Evolutionary conservation across 2,888 invertebrate species (phyloP).

Genomic region (Dryobotodes eremita): DNA sequence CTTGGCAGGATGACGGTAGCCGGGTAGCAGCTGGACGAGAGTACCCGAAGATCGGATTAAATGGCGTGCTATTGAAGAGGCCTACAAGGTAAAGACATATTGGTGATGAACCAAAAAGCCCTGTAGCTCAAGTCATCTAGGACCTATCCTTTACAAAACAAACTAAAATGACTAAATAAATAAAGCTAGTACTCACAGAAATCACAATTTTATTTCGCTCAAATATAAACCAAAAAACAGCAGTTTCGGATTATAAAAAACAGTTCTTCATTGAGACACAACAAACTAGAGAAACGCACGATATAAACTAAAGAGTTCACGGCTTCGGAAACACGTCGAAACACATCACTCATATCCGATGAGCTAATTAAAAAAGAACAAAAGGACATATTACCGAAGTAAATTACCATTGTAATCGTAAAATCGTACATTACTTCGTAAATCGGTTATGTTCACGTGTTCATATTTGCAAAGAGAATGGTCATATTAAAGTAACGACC

Average conservation of each 20-base stretch:
- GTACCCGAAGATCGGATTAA: background rate
- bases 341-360: conserved; percentile 43
- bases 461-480: conserved; percentile 23
- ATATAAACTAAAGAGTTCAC: conserved; percentile 46
- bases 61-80: background rate
- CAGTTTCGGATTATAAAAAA: conserved; percentile 22
- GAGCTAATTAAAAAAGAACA: conserved; percentile 65
- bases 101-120: background rate
- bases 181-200: conserved; percentile 53
- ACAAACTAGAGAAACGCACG: conserved; percentile 31
- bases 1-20: background rate
- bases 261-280: conserved; percentile 17
- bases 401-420: conserved; percentile 67
- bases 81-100: background rate
- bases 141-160: background rate
- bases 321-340: conserved; percentile 31
- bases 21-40: background rate
- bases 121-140: background rate
- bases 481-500: conserved; percentile 44
- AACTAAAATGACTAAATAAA: conserved; percentile 8
- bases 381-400: conserved; percentile 60
- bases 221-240: conserved; percentile 19
- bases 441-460: conserved; percentile 45
- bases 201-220: conserved; percentile 50
- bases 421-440: conserved; percentile 46